A percentile compares a stretch with the other conserved stretches of the same genome.
phyloP scores from a whole-genome alignment of 1,140 invertebrate genomes.

The Zaprionus davidi region DNA sequence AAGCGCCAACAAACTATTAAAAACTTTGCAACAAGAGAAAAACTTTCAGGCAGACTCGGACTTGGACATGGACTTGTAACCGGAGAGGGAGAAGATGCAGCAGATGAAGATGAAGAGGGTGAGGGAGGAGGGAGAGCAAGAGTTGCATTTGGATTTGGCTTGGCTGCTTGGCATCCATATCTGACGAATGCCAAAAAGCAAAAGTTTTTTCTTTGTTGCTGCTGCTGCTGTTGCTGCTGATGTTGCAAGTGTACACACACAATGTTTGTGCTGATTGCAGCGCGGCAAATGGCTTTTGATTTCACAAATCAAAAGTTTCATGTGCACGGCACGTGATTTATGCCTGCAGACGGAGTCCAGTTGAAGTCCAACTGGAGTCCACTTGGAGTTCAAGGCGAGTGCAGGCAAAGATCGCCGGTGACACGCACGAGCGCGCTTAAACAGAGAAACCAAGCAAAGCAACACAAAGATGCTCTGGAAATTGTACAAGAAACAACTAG shows the following conservation, averaged over 20 bases:
- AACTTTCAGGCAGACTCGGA: constrained; percentile 58
- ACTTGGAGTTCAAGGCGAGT: constrained; percentile 6
- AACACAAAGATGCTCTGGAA: not conserved
- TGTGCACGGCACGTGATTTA: constrained; percentile 82
- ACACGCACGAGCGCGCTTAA: constrained; percentile 60
- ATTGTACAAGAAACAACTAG: too few species aligned
- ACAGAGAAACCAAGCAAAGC: not conserved
- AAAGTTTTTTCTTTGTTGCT: constrained; percentile 63
- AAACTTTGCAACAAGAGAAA: constrained; percentile 80
- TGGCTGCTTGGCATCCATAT: constrained; percentile 71
- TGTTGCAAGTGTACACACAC: constrained; percentile 33
- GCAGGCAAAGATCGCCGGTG: constrained; percentile 47
- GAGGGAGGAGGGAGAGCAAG: not conserved
- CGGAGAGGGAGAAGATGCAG: not conserved
- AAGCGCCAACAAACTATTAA: constrained; percentile 82
- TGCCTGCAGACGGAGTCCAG: constrained; percentile 68
- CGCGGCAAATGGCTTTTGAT: constrained; percentile 84
- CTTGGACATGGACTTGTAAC: constrained; percentile 49
- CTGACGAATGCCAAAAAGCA: constrained; percentile 81
- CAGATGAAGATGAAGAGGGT: not conserved
- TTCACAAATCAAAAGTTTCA: constrained; percentile 84
- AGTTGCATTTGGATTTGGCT: constrained; percentile 33
- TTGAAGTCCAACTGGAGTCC: constrained; percentile 6
- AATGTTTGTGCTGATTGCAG: constrained; percentile 84
- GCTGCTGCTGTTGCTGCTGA: constrained; percentile 18